Base-by-base conservation (phyloP, 2,888 invertebrate genomes). In the Chelonus formosanus region DNA sequence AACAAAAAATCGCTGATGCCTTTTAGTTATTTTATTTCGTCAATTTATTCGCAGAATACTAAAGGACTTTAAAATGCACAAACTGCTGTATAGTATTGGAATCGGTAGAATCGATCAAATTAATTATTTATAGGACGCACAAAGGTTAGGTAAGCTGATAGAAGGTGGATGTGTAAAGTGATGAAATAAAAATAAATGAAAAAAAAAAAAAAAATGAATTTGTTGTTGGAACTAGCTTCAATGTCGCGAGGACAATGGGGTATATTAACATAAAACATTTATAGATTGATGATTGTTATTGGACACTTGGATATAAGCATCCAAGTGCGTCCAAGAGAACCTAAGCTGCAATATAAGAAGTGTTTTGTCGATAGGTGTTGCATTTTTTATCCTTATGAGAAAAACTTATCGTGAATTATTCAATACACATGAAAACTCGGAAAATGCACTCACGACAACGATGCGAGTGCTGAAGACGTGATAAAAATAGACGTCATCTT, bases 111-210 rank as follows among this genome's bases (percentile, higher is more conserved):
- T 48, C 48, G 31, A 48, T 48, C 48, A 20, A 48, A 48, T 48
- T 48, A 48, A 48, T 48, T 48, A 48, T 48, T 48, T 31, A 52
- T 52, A 32, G 52, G 52, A 20, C 34, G 32, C 31, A 32, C 20
- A 32, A 6, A 52, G 34, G 52, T 52, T 52, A 52, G 20, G 10
- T 48, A 5, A 52, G 52, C 3, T 52, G 5, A 52, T 52, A 34
- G 31, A 20, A 20, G 20, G 20, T 20, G 2, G 20, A 34, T 6
- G 32, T 67, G 67, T 67, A 69, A 66, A 71, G 68, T 69, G 40
- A 63, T 55, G 44, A 43, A 44, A 52, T 36, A 34, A 52, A 53
- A 31, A 35, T 4, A 6, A 53, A 61, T 6, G 54, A 31, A 58
- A 20, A 10, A 47, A 58, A 45, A 31, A 32, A 45, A 58, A 43